Evolutionary conservation across 2,113 vertebrate genomes (phyloP), one percentile per base, ranked within the genome.

Genomic region (Talpa occidentalis): DNA sequence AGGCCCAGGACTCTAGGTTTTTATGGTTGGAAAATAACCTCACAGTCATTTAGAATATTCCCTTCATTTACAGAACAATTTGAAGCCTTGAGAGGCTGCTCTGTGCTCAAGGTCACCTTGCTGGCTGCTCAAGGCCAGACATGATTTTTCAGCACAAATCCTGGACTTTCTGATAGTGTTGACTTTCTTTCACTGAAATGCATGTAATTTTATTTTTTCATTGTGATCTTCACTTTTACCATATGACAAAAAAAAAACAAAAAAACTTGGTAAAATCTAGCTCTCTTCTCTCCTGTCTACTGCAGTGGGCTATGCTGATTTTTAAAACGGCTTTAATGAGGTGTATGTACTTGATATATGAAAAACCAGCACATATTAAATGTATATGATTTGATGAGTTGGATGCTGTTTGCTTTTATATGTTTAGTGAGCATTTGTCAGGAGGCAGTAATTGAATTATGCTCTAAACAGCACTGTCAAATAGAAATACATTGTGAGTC

Each of bases 21-120:
- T 91, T 85, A 56, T 74, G 62, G 52, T 49, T 62, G 59, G 11
- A 67, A 69, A 15, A 76, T 42, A 40, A 32, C 22, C 52, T 32
- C 40, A 40, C 16, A 73, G 22, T 44, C 35, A 19, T 72, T 77
- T 47, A 62, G 59, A 64, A 24, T 3, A 12, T 76, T 52, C 10
- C 12, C 60, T 21, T 93, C 15, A 72, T 88, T 74, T 88, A 42
- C 15, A 91, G n/a, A 67, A 67, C n/a, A 86, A 59, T 59, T 93
- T 44, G 89, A 89, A 95, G 89, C 42, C 59, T 40, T 28, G 37
- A 82, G 84, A 94, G 59, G 47, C 90, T 88, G 30, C 81, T 89
- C 35, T 26, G 59, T 85, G 5, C 12, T 35, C 26, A 86, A 67
- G 26, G 30, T 85, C 86, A 85, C 60, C 49, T 56, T 56, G 54